Conservation (phyloP, 35 echinoderm and acorn worm genomes). For the Lytechinus pictus region DNA sequence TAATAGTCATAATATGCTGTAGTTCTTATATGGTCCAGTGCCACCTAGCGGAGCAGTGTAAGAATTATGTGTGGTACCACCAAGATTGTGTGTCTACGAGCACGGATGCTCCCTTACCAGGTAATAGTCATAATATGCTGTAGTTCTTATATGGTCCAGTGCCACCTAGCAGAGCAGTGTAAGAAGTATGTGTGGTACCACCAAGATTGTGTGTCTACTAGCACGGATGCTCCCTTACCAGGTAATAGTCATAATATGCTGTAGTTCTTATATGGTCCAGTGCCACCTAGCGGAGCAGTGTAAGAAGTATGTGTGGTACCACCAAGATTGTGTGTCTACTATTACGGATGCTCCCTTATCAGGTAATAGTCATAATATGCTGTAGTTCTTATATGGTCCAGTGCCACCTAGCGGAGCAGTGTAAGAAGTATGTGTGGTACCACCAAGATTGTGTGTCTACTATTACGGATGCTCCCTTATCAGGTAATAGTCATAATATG, state of each 20-base stretch:
- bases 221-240: too few species aligned
- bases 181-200: constrained; percentile 45
- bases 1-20: too few species aligned
- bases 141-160: constrained; percentile 46
- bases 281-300: constrained; percentile 4
- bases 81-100: neutral
- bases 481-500: too few species aligned
- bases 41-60: neutral
- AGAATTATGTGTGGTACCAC: constrained; percentile 43
- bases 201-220: neutral
- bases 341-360: too few species aligned
- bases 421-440: constrained; percentile 41
- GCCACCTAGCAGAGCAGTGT: neutral
- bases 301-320: constrained; percentile 41
- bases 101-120: too few species aligned
- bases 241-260: too few species aligned
- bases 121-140: too few species aligned
- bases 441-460: neutral
- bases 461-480: too few species aligned
- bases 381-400: constrained; percentile 43
- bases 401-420: constrained; percentile 4
- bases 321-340: neutral
- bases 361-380: too few species aligned
- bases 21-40: constrained; percentile 47
- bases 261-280: constrained; percentile 44